Evolutionary conservation across 35 echinoderm and acorn worm genomes (phyloP).

Genomic region (Stichopus chloronotus): DNA sequence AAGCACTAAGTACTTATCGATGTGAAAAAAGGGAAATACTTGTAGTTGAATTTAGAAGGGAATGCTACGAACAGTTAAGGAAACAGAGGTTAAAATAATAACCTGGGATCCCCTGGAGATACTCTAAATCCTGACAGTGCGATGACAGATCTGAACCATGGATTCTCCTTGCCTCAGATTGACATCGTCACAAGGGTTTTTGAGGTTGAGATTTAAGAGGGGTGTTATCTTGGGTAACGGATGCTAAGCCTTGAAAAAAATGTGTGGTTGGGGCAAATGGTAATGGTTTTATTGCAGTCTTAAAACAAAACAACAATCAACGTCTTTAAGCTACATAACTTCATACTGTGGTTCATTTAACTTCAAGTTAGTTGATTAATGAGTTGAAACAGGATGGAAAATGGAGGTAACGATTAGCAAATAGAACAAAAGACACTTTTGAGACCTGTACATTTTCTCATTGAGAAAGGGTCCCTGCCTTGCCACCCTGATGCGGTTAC

Average conservation of each 20-base stretch:
- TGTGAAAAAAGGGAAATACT: slow-evolving; percentile 4
- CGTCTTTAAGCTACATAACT: not conserved
- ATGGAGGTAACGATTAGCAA: not conserved
- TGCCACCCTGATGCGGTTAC: slow-evolving; percentile 1
- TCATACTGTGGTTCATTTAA: slow-evolving; percentile 4
- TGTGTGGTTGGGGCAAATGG: slow-evolving; percentile 1
- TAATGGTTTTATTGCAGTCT: not conserved
- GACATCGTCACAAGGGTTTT: not conserved
- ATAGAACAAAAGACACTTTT: slow-evolving; percentile 5
- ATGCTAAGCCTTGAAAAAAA: not conserved
- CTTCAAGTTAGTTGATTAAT: not conserved
- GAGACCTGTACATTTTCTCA: slow-evolving; percentile 2
- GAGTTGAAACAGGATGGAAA: slow-evolving; percentile 2
- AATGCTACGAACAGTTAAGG: slow-evolving; percentile 3
- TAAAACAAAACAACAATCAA: too few species aligned
- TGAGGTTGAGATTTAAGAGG: not conserved
- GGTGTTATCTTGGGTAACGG: not conserved
- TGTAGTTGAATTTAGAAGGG: not conserved
- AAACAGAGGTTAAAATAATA: not conserved
- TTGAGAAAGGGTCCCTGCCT: slow-evolving; percentile 6
- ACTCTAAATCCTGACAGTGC: not conserved
- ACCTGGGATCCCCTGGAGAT: too few species aligned
- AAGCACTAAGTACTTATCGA: not conserved
- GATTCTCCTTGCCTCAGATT: slow-evolving; percentile 2
- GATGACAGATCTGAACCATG: slow-evolving; percentile 2